Evolutionary conservation across 2,113 vertebrate genomes (phyloP).

Genomic region (Prunella fulvescens): DNA sequence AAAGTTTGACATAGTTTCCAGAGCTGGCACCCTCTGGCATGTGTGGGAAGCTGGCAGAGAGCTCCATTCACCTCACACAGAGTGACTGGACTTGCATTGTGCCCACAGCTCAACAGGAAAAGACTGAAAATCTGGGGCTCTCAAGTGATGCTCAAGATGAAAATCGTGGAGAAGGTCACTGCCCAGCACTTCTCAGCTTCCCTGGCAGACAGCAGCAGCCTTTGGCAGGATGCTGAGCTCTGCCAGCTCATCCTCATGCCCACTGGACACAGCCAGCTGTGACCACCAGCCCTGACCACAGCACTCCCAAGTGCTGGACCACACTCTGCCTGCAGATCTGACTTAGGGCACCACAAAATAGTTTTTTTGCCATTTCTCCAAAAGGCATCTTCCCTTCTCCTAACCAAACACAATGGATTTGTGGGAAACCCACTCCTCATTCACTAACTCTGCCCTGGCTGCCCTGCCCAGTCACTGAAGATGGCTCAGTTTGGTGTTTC

Average conservation of each 20-base stretch:
- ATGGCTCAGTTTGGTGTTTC: background rate
- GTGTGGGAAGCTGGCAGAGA: background rate
- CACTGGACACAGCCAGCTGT: background rate
- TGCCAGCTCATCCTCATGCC: fast-evolving
- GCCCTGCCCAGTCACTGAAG: background rate
- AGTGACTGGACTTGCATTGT: background rate
- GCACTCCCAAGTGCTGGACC: fast-evolving
- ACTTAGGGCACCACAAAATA: fast-evolving
- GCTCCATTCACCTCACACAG: background rate
- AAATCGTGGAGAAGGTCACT: fast-evolving
- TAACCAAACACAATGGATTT: background rate
- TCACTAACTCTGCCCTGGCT: background rate
- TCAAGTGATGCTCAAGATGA: background rate
- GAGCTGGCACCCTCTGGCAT: background rate
- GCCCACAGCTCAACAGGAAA: background rate
- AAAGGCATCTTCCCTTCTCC: background rate
- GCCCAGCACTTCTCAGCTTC: background rate
- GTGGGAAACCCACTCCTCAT: background rate
- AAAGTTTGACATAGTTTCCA: background rate
- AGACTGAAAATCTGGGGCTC: background rate
- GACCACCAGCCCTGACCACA: background rate
- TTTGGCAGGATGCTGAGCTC: background rate
- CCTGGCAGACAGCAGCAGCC: background rate
- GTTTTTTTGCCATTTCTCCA: background rate
- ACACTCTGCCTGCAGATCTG: fast-evolving